Base-by-base conservation (phyloP, 2,113 vertebrate species). In the Tamias sibiricus region DNA sequence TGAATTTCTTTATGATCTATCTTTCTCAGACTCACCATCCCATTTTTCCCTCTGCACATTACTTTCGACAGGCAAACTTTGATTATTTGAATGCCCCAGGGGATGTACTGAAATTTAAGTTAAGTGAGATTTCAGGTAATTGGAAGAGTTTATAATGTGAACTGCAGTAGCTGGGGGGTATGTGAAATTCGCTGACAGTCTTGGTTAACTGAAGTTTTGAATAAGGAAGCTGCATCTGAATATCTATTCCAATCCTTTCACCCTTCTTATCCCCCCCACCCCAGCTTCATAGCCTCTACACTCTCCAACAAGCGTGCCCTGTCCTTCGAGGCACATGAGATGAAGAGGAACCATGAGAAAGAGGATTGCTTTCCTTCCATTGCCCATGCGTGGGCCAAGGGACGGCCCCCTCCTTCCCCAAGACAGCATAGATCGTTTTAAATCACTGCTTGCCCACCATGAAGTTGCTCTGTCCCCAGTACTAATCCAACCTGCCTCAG, bases 91-190 rank as follows among this genome's bases (percentile, higher is more conserved):
- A 89, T 66, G 97, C 96, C 97, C 89, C 95, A 79, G 79, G 97
- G 98, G 68, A 91, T 83, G 81, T 86, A 92, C 95, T 95, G 96
- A 94, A 94, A 96, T 97, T 97, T 95, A 96, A 97, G 95, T 96
- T 96, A 98, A 98, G 96, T 97, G 96, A 98, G 97, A 98, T 96
- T 97, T 97, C 97, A 97, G 94, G 97, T 98, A 98, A 97, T 98
- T 98, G 98, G 94, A 95, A 97, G 97, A 98, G 96, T 97, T 95
- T 97, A 97, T 97, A 94, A 98, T 90, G 94, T 91, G 96, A 96
- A 95, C 96, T 57, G 76, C 12, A 49, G 94, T 97, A 96, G 98
- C 98, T 98, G 95, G 84, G 84, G 90, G 98, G 82, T 69, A 95
- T 89, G 95, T 95, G 90, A 92, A 92, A 97, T 86, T 90, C 95